Percentiles rank a stretch among this genome's conserved stretches.
Conservation (phyloP, 2,797 vertebrate species). For the Poeciliopsis turneri region DNA sequence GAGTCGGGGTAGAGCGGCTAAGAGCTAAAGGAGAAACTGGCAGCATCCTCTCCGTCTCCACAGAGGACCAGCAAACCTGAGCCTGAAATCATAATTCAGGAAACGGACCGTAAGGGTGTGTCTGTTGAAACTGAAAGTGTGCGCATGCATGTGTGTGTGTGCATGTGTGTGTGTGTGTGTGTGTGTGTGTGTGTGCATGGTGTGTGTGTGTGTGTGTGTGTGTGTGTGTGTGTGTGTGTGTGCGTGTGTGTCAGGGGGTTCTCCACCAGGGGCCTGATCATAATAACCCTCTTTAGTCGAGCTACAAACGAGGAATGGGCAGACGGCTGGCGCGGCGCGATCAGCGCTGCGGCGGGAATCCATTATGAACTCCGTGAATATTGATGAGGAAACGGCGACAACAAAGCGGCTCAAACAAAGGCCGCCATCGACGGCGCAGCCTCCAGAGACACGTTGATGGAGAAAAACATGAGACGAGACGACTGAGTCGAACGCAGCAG, state of each 20-base stretch:
- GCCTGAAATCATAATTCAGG: neutral
- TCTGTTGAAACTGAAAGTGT: neutral
- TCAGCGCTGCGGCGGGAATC: slow-evolving; percentile 48
- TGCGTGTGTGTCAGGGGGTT: neutral
- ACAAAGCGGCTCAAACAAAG: slow-evolving; percentile 53
- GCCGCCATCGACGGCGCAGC: neutral
- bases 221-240: neutral
- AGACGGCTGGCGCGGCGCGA: slow-evolving; percentile 31
- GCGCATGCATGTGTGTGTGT: neutral
- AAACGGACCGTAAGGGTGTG: slow-evolving; percentile 16
- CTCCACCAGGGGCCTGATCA: slow-evolving; percentile 37
- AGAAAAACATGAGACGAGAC: neutral
- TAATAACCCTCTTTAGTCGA: slow-evolving; percentile 64
- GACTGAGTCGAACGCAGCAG: neutral
- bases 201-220: no score
- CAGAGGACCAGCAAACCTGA: no score
- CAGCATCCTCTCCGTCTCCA: no score
- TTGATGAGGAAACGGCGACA: slow-evolving; percentile 55
- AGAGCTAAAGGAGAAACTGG: no score
- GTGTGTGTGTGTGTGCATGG: no score
- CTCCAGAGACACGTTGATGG: neutral
- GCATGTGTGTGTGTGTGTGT: no score
- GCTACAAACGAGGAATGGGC: slow-evolving; percentile 66
- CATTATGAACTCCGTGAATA: slow-evolving; percentile 61
- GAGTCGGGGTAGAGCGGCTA: no score